Evolutionary conservation across 2,888 invertebrate species (phyloP).

Genomic region (Clusia tigrina): DNA sequence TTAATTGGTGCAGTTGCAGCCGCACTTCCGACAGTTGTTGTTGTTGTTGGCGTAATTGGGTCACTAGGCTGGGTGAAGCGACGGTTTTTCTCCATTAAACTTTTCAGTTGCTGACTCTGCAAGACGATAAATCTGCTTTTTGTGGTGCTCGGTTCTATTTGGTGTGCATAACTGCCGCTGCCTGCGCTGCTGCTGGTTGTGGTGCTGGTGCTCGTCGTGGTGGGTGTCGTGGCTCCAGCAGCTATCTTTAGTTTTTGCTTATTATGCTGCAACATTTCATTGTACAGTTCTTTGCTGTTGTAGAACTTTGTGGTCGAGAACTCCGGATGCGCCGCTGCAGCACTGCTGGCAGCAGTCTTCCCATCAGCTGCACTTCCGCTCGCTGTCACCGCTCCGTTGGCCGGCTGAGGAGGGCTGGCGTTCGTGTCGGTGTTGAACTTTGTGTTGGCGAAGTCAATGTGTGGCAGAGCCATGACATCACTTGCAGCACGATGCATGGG

Average conservation of each 20-base stretch:
- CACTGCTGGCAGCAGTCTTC: slow-evolving; percentile 20
- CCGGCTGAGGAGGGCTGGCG: slow-evolving; percentile 14
- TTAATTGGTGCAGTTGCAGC: slow-evolving; percentile 37
- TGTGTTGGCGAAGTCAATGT: slow-evolving; percentile 62
- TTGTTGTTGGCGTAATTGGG: slow-evolving; percentile 19
- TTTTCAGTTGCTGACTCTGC: slow-evolving; percentile 35
- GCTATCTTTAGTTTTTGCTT: slow-evolving; percentile 27
- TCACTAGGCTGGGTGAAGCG: slow-evolving; percentile 29
- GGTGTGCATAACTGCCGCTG: slow-evolving; percentile 22
- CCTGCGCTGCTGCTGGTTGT: slow-evolving; percentile 35
- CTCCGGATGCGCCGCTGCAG: slow-evolving; percentile 53
- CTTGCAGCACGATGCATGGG: slow-evolving; percentile 57
- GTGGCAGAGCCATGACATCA: slow-evolving; percentile 51
- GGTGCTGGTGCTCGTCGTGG: slow-evolving; percentile 21
- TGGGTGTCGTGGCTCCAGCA: neutral
- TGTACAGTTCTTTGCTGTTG: slow-evolving; percentile 64
- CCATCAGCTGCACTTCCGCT: slow-evolving; percentile 3
- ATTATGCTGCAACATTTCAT: slow-evolving; percentile 60
- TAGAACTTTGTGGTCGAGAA: slow-evolving; percentile 65
- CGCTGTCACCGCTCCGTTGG: slow-evolving; percentile 23
- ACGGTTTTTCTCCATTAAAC: slow-evolving; percentile 37
- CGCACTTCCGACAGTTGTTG: slow-evolving; percentile 19
- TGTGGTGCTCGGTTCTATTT: slow-evolving; percentile 11
- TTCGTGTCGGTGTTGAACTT: slow-evolving; percentile 58
- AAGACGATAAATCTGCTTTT: slow-evolving; percentile 33